Percentiles rank a stretch among this genome's conserved stretches.
phyloP scores from a whole-genome alignment of 2,113 vertebrate species.

The Anthoscopus minutus region DNA sequence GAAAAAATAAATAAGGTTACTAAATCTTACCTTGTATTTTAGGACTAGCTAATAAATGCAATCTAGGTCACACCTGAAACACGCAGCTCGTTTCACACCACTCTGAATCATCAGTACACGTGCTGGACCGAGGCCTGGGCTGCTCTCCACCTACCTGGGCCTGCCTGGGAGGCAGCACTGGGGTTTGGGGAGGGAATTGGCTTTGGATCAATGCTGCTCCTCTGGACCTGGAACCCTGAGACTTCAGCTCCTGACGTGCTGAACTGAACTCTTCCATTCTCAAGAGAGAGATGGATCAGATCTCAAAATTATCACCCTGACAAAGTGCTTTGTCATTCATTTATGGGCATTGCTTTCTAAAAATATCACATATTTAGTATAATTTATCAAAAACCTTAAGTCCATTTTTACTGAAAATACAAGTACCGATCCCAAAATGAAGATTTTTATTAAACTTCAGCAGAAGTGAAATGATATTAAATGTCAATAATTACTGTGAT shows the following conservation, averaged over 20 bases:
- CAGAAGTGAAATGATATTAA: neutral
- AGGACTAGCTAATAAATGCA: constrained; percentile 50
- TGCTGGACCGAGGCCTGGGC: constrained; percentile 28
- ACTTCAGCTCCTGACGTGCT: neutral
- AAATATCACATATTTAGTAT: neutral
- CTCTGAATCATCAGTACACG: neutral
- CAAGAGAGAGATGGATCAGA: neutral
- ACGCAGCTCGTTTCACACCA: neutral
- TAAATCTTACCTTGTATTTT: constrained; percentile 65
- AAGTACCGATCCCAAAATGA: neutral
- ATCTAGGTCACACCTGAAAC: constrained; percentile 55
- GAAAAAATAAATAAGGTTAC: constrained; percentile 64
- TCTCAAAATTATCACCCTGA: neutral
- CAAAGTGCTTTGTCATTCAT: neutral
- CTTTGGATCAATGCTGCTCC: neutral
- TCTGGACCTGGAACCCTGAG: neutral
- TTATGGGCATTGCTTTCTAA: neutral
- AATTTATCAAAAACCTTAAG: neutral
- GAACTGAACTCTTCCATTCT: neutral
- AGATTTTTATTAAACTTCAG: neutral
- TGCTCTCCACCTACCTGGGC: neutral
- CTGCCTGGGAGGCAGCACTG: constrained; percentile 2
- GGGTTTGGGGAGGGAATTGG: neutral
- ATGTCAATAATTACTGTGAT: neutral
- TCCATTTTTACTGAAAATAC: neutral